Evolutionary conservation across 1,140 invertebrate genomes (phyloP).

Genomic region (Melanaphis sacchari): DNA sequence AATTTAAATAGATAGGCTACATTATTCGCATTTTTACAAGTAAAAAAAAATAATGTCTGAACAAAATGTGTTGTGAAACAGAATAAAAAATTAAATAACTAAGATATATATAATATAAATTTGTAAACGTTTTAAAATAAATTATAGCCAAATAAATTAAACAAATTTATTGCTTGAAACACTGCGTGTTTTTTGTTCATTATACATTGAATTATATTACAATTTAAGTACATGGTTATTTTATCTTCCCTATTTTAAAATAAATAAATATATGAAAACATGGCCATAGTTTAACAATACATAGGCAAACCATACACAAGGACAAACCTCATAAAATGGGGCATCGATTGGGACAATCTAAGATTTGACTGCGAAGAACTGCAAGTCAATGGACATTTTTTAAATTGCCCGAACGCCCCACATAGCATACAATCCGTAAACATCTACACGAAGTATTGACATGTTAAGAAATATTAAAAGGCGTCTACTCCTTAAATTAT

Average conservation of each 20-base stretch:
- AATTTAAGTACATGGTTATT: background rate
- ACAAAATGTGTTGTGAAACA: conserved; percentile 57
- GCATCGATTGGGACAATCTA: no score
- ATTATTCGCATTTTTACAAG: conserved; percentile 43
- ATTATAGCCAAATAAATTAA: conserved; percentile 58
- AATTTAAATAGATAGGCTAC: conserved; percentile 45
- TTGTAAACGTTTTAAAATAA: conserved; percentile 55
- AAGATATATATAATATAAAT: conserved; percentile 50
- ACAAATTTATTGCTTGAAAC: conserved; percentile 56
- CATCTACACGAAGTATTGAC: no score
- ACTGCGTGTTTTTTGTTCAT: background rate
- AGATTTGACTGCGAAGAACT: no score
- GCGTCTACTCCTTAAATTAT: background rate
- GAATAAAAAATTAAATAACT: conserved; percentile 45
- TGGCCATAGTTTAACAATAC: no score
- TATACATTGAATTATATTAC: background rate
- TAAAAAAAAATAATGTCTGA: conserved; percentile 45
- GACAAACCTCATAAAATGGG: no score
- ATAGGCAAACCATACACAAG: no score
- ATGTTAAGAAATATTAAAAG: no score
- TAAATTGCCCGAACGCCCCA: no score
- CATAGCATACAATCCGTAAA: no score
- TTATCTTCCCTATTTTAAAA: background rate
- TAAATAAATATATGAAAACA: background rate
- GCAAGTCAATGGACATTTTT: no score